Conservation (phyloP, 2,113 vertebrate genomes). For the Taurulus bubalis region DNA sequence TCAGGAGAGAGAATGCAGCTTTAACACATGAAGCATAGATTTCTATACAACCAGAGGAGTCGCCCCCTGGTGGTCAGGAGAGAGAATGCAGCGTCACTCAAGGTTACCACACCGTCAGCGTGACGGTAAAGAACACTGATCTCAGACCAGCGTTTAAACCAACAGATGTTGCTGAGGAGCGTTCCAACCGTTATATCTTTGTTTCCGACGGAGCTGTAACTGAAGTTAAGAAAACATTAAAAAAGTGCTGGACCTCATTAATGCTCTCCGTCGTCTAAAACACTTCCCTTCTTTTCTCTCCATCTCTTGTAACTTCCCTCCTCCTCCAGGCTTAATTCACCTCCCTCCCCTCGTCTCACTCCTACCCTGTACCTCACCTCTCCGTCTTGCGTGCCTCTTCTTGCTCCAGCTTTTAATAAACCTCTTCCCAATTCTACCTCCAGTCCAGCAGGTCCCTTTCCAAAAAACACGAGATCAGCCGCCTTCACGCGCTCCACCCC, state of each 20-base stretch:
- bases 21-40: too few species aligned
- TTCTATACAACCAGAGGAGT: too few species aligned
- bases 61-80: too few species aligned
- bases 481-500: not conserved
- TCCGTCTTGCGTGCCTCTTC: not conserved
- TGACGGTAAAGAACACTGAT: too few species aligned
- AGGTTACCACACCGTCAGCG: too few species aligned
- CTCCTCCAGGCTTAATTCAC: not conserved
- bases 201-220: not conserved
- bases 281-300: not conserved
- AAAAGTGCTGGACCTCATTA: not conserved
- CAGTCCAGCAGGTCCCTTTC: constrained; percentile 29
- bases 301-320: too few species aligned
- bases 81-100: too few species aligned
- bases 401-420: constrained; percentile 28
- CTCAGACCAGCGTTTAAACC: too few species aligned
- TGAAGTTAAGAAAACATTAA: not conserved
- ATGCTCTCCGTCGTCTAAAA: not conserved
- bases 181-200: not conserved
- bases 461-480: constrained; percentile 21
- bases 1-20: too few species aligned
- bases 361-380: not conserved
- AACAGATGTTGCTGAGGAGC: not conserved
- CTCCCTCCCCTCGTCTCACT: not conserved
- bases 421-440: constrained; percentile 14